These are phyloP conservation scores for Echinometra lucunter DNA, from an alignment of 53 echinoderm and acorn worm species.

Conservation along the genomic window DNA sequence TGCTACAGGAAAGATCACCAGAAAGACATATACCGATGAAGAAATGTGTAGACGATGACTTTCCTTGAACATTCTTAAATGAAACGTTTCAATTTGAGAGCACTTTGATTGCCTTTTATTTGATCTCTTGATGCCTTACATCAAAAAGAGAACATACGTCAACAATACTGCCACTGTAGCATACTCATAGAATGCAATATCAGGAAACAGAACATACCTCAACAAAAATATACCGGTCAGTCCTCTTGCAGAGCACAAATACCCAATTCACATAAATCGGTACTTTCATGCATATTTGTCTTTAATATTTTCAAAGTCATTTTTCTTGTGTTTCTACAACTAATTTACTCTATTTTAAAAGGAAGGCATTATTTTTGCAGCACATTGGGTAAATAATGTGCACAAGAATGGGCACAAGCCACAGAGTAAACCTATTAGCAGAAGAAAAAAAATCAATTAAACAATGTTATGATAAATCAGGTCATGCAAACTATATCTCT, in stretches of 20 bases:
- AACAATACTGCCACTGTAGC: too few relatives aligned
- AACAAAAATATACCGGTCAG: not conserved
- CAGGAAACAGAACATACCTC: not conserved
- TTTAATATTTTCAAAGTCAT: not conserved
- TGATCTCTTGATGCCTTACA: not conserved
- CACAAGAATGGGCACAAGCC: not conserved
- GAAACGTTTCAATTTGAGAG: conserved; percentile 10
- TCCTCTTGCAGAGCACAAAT: not conserved
- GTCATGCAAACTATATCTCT: too few relatives aligned
- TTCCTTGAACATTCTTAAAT: not conserved
- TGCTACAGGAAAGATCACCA: conserved; percentile 12
- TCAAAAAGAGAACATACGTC: not conserved
- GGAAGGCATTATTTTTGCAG: not conserved
- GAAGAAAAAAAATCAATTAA: not conserved
- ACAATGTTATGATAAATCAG: too few relatives aligned
- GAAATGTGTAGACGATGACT: not conserved
- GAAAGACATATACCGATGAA: not conserved
- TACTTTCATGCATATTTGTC: not conserved
- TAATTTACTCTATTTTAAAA: not conserved
- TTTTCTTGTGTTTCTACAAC: not conserved
- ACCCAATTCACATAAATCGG: not conserved
- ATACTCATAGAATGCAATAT: not conserved
- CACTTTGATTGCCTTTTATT: not conserved
- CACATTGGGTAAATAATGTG: not conserved
- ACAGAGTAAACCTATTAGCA: not conserved